Evolutionary conservation across 2,888 invertebrate genomes (phyloP).

Genomic region (Orthosia gothica): DNA sequence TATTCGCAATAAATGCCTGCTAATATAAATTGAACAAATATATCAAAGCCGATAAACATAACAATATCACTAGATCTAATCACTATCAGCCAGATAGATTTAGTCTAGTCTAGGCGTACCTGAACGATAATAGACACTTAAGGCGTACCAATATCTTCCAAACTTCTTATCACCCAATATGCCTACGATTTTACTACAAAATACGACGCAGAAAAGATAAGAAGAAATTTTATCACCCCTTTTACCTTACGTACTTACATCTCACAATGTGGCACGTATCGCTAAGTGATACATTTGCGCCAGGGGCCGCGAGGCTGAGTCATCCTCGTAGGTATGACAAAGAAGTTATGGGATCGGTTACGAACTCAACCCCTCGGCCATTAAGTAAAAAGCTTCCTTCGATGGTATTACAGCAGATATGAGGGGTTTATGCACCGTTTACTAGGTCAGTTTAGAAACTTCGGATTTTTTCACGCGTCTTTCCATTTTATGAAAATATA

Average conservation of each 20-base stretch:
- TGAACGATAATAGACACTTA: slow-evolving; percentile 13
- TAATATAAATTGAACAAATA: neutral
- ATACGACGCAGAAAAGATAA: slow-evolving; percentile 38
- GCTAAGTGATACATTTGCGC: slow-evolving; percentile 54
- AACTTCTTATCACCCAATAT: slow-evolving; percentile 20
- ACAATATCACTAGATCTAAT: neutral
- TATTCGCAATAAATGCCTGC: neutral
- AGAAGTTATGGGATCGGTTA: slow-evolving; percentile 63
- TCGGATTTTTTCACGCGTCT: neutral
- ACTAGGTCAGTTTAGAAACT: slow-evolving; percentile 10
- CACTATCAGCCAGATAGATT: neutral
- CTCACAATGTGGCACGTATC: slow-evolving; percentile 52
- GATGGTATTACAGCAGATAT: slow-evolving; percentile 31
- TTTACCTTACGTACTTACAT: slow-evolving; percentile 46
- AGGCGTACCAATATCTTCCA: slow-evolving; percentile 1
- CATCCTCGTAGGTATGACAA: slow-evolving; percentile 48
- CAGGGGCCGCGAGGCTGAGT: slow-evolving; percentile 51
- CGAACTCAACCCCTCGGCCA: slow-evolving; percentile 60
- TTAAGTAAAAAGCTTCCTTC: slow-evolving; percentile 58
- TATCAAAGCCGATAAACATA: neutral
- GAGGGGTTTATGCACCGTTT: slow-evolving; percentile 21
- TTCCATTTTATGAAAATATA: neutral
- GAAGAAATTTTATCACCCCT: slow-evolving; percentile 50
- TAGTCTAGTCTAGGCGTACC: neutral
- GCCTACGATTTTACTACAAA: slow-evolving; percentile 37